These are phyloP conservation scores for Redunca redunca DNA, from an alignment of 2,113 vertebrate species.

Conservation along the genomic window DNA sequence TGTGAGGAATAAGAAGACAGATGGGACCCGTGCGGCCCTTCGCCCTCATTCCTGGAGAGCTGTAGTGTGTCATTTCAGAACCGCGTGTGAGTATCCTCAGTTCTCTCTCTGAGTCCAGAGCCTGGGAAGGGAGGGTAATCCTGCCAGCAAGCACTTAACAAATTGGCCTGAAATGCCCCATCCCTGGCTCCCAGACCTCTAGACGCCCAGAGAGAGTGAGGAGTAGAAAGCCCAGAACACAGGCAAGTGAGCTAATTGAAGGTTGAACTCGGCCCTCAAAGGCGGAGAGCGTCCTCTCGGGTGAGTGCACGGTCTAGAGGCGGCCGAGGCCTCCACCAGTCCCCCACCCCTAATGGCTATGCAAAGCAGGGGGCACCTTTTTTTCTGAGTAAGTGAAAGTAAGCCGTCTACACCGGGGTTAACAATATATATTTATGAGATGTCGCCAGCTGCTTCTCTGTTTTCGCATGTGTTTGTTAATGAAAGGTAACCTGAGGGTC, in stretches of 20 bases:
- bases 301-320: background rate
- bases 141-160: background rate
- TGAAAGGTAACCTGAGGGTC: slow-evolving; percentile 86
- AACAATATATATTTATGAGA: slow-evolving; percentile 82
- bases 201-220: accelerated
- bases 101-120: background rate
- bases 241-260: background rate
- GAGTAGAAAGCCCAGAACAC: background rate
- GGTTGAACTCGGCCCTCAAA: background rate
- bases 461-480: slow-evolving; percentile 82
- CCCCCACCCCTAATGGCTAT: slow-evolving; percentile 53
- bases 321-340: accelerated
- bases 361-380: slow-evolving; percentile 56
- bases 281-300: too few species aligned
- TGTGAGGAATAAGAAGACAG: background rate
- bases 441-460: slow-evolving; percentile 80
- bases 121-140: too few species aligned
- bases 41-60: background rate
- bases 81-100: accelerated
- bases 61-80: accelerated
- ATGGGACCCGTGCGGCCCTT: background rate
- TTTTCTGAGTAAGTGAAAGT: slow-evolving; percentile 61
- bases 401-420: slow-evolving; percentile 74
- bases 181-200: background rate
- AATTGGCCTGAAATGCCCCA: background rate